Base-by-base conservation (phyloP, 2,888 invertebrate species). In the Cancer borealis region DNA sequence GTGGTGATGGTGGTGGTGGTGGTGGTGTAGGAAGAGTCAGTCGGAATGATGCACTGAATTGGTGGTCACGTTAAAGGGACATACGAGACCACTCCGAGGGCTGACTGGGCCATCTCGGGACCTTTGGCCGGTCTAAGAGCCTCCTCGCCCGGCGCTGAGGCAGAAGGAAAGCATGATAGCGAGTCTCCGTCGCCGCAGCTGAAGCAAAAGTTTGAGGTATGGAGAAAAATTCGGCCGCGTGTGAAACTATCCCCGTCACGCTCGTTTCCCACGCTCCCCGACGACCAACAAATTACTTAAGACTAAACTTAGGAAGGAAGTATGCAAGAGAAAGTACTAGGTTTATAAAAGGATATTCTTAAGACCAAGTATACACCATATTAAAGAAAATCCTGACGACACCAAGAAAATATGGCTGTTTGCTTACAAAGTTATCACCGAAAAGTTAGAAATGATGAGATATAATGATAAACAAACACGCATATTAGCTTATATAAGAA, bases 241-340 rank as follows among this genome's bases (percentile, higher is more conserved):
- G 73, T 73, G 73, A 73, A 26, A n/a, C 8, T 73, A 73, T 73
- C n/a, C 73, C 26, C 8, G 73, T 0, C 73, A 73, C 73, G 26
- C 26, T 21, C 3, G 6, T 73, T n/a, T 73, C 26, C 73, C n/a
- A 6, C 66, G 66, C 73, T 73, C 73, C 73, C 8, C 73, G 73
- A 73, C n/a, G n/a, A 73, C 73, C 73, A 73, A 73, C 73, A 73
- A n/a, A 73, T 73, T 26, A 73, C 26, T 73, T 73, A 26, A 26
- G 26, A 26, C 73, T 73, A 10, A 73, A 73, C 73, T 73, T 73
- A 10, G n/a, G 73, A 26, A n/a, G 73, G 26, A 10, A 26, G 54
- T 54, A 73, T 73, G 66, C 21, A 73, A n/a, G 26, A 73, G 26
- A n/a, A 73, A 26, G n/a, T 73, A 73, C 10, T 26, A 5, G 73